Conservation (phyloP, 2,888 invertebrate genomes). For the Anticlea derivata region DNA sequence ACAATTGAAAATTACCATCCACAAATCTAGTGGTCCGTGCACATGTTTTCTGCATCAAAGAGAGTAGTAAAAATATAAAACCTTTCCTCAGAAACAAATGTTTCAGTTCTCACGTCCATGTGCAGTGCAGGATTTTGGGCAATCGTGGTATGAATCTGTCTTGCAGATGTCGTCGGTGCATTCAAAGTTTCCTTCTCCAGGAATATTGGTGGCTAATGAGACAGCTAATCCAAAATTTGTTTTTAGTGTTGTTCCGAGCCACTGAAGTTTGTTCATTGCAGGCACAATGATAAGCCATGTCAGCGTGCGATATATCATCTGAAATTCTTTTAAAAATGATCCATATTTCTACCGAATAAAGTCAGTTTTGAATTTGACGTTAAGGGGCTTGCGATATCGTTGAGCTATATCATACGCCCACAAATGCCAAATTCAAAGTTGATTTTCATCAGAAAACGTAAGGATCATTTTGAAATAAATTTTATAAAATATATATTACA, state of each 20-base stretch:
- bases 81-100: conserved; percentile 63
- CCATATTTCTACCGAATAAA: too few species aligned
- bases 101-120: conserved; percentile 74
- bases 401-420: too few species aligned
- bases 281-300: too few species aligned
- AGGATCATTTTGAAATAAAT: too few species aligned
- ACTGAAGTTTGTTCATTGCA: neutral
- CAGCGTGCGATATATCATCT: too few species aligned
- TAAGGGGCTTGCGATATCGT: too few species aligned
- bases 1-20: conserved; percentile 47
- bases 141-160: conserved; percentile 67
- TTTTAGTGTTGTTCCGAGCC: conserved; percentile 1
- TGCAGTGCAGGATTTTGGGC: conserved; percentile 76
- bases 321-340: too few species aligned
- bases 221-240: conserved; percentile 15
- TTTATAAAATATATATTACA: too few species aligned
- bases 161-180: conserved; percentile 71
- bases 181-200: conserved; percentile 66
- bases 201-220: conserved; percentile 48
- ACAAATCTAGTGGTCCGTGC: neutral
- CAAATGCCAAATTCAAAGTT: too few species aligned
- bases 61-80: conserved; percentile 53
- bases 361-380: too few species aligned
- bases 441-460: too few species aligned
- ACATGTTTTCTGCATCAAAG: conserved; percentile 38